These are phyloP conservation scores for Brachyhypopomus gauderio DNA, from an alignment of 2,113 vertebrate genomes.

Conservation along the genomic window DNA sequence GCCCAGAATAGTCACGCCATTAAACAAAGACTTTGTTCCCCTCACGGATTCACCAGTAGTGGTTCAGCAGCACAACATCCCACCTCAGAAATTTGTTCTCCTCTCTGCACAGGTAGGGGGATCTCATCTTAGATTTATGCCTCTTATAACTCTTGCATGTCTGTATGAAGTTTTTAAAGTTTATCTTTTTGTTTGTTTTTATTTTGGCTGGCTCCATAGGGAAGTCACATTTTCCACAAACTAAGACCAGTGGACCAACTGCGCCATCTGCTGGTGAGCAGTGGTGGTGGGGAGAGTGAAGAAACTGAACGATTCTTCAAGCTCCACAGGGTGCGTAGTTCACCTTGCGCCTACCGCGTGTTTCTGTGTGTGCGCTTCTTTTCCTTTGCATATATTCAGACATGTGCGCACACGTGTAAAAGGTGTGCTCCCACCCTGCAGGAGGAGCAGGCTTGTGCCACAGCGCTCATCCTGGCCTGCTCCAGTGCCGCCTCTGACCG, in stretches of 20 bases:
- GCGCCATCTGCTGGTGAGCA: constrained; percentile 91
- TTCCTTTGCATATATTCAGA: not conserved
- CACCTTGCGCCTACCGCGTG: not conserved
- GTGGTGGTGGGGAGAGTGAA: constrained; percentile 90
- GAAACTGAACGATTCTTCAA: constrained; percentile 97
- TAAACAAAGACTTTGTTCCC: constrained; percentile 90
- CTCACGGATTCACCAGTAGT: constrained; percentile 91
- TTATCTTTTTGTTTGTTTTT: not conserved
- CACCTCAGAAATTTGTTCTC: constrained; percentile 90
- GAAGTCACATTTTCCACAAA: constrained; percentile 96
- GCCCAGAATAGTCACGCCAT: constrained; percentile 82
- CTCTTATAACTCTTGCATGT: not conserved
- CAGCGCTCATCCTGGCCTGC: constrained; percentile 91
- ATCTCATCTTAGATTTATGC: not conserved
- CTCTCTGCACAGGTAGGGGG: constrained; percentile 89
- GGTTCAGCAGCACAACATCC: constrained; percentile 89
- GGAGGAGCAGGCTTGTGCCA: constrained; percentile 95
- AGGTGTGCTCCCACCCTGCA: constrained; percentile 49
- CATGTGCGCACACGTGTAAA: no score
- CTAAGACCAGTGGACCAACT: constrained; percentile 94
- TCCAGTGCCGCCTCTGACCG: constrained; percentile 85
- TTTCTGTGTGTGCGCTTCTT: not conserved
- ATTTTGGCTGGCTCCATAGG: constrained; percentile 68
- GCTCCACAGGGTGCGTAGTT: constrained; percentile 83
- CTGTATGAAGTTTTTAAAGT: not conserved